These are phyloP conservation scores for Platerodrilus igneus DNA, from an alignment of 2,888 invertebrate species.

Conservation along the genomic window DNA sequence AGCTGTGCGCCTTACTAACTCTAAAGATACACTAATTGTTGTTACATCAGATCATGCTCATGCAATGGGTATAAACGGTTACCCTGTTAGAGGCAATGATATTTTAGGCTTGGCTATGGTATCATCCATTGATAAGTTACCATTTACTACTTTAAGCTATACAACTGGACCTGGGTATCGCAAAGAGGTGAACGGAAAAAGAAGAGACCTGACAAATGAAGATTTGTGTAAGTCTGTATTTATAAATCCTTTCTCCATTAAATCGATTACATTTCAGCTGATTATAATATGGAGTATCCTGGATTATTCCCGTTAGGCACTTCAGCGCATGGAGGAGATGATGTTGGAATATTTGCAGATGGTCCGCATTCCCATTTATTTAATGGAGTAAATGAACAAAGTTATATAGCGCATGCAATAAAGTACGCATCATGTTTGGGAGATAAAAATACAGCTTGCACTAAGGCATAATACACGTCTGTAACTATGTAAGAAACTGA, in stretches of 20 bases:
- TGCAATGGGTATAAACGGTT: slow-evolving; percentile 71
- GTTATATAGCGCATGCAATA: slow-evolving; percentile 69
- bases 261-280: no score
- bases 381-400: slow-evolving; percentile 73
- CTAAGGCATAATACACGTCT: no score
- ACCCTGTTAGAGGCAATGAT: slow-evolving; percentile 61
- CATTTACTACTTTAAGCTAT: slow-evolving; percentile 63
- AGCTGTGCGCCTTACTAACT: slow-evolving; percentile 60
- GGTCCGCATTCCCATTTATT: slow-evolving; percentile 79
- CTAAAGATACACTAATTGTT: slow-evolving; percentile 67
- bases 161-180: slow-evolving; percentile 66
- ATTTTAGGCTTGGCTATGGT: slow-evolving; percentile 53
- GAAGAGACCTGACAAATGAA: slow-evolving; percentile 54
- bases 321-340: slow-evolving; percentile 55
- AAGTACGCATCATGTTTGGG: slow-evolving; percentile 72
- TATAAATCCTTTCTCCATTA: not conserved
- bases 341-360: slow-evolving; percentile 70
- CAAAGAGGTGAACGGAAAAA: slow-evolving; percentile 46
- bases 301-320: not conserved
- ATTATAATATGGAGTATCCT: slow-evolving; percentile 6
- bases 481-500: no score
- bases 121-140: slow-evolving; percentile 54
- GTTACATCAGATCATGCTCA: slow-evolving; percentile 76
- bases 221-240: slow-evolving; percentile 42
- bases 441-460: slow-evolving; percentile 42